Base-by-base conservation (phyloP, 2,888 invertebrate genomes). In the Ptychoptera albimana region DNA sequence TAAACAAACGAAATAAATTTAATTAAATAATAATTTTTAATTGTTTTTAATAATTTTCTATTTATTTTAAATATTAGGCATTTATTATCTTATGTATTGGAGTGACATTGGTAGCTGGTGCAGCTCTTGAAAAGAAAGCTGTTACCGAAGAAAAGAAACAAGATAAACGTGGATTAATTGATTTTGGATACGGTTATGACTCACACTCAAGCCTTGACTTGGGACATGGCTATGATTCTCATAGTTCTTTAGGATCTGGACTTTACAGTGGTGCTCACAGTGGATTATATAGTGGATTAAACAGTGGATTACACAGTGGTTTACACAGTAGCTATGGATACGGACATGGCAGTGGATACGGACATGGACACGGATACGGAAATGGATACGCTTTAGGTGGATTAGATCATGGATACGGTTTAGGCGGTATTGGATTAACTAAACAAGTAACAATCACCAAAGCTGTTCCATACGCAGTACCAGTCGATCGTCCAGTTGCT, bases 161-260 rank as follows among this genome's bases (percentile, higher is more conserved):
- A 34, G 44, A 46, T 23, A 46, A 46, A 44, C 46, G 46, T 44
- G 46, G 46, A 42, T 38, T 46, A 32, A 9, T 46, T 23, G 46
- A 46, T 38, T 44, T 46, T 31, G 46, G 46, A 15, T 46, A 46
- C 13, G 46, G 46, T 12, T 43, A 31, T 32, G 40, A 40, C 13
- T 40, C 40, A 14, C 31, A 13, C 14, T 32, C 40, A 32, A n/a
- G 34, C 10, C n/a, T 34, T 34, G 9, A n/a, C 4, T 10, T 10
- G n/a, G 34, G 34, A 34, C 29, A 13, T 7, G 23, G 23, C 8
- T 30, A 15, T 4, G 34, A 32, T 36, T 39, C 35, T 29, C 38
- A 46, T 34, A 40, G 44, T 32, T 32, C 37, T 12, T 23, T 35
- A 23, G 23, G 23, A 11, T 12, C 13, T 11, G 42, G 31, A 13